A percentile compares a stretch with the other conserved stretches of the same genome.
Evolutionary conservation across 2,888 invertebrate genomes (phyloP).

Genomic region (Tetrapedia diversipes): DNA sequence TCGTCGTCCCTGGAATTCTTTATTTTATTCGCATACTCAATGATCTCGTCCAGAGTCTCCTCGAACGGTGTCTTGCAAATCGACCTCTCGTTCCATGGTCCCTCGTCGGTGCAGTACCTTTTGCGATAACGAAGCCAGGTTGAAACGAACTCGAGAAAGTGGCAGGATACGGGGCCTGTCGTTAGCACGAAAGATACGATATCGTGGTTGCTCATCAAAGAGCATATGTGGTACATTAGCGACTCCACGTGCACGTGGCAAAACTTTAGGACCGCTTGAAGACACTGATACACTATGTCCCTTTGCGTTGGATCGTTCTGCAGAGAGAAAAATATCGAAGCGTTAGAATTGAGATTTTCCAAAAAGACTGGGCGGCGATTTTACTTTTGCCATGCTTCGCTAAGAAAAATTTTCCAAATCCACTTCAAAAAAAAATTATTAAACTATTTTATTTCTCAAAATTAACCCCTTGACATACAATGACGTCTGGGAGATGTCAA

Average conservation of each 20-base stretch:
- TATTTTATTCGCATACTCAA: slow-evolving; percentile 19
- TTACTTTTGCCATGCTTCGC: no score
- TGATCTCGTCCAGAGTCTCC: slow-evolving; percentile 40
- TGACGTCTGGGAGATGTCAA: no score
- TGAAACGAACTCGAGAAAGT: slow-evolving; percentile 60
- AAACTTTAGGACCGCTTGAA: slow-evolving; percentile 53
- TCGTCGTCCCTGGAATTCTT: slow-evolving; percentile 17
- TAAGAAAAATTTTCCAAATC: no score
- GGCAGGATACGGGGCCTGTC: slow-evolving; percentile 10
- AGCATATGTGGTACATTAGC: slow-evolving; percentile 58
- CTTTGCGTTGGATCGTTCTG: slow-evolving; percentile 43
- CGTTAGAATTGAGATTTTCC: not conserved
- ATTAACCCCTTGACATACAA: no score
- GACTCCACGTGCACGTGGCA: slow-evolving; percentile 31
- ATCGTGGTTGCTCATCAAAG: slow-evolving; percentile 50
- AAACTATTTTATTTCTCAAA: no score
- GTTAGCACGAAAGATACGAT: slow-evolving; percentile 41
- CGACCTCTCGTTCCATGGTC: slow-evolving; percentile 44
- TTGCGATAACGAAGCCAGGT: slow-evolving; percentile 62
- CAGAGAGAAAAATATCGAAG: not conserved
- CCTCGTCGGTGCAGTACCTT: slow-evolving; percentile 42
- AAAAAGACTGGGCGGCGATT: no score
- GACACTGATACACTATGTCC: slow-evolving; percentile 54
- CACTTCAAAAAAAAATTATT: no score
- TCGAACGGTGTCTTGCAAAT: slow-evolving; percentile 55